These are phyloP conservation scores for Gryllus bimaculatus DNA, from an alignment of 1,140 invertebrate genomes.

Conservation along the genomic window DNA sequence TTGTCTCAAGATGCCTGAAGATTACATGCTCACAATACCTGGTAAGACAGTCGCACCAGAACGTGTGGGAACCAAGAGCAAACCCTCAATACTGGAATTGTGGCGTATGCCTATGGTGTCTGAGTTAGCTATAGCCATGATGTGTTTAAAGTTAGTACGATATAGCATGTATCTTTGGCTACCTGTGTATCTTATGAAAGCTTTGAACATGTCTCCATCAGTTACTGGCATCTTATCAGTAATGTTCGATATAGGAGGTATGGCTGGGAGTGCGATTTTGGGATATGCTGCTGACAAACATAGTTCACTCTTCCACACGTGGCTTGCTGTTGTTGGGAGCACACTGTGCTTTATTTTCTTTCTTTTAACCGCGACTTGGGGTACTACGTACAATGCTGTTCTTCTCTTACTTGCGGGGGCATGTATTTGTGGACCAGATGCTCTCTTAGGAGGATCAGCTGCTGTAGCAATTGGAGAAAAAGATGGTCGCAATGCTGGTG, in stretches of 20 bases:
- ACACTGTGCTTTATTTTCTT: slow-evolving; percentile 36
- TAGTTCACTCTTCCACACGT: slow-evolving; percentile 35
- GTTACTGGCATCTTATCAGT: slow-evolving; percentile 42
- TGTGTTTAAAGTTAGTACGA: slow-evolving; percentile 43
- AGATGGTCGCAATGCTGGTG: slow-evolving; percentile 37
- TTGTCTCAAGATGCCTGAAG: slow-evolving; percentile 33
- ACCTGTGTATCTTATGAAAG: slow-evolving; percentile 40
- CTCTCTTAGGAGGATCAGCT: slow-evolving; percentile 40
- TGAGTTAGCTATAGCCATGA: slow-evolving; percentile 40
- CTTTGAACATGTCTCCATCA: slow-evolving; percentile 37
- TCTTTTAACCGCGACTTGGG: slow-evolving; percentile 36
- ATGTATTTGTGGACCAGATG: slow-evolving; percentile 43
- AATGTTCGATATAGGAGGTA: slow-evolving; percentile 43
- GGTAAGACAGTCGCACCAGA: slow-evolving; percentile 29
- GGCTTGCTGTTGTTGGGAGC: slow-evolving; percentile 33
- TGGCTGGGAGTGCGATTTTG: slow-evolving; percentile 37
- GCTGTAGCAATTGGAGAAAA: slow-evolving; percentile 40
- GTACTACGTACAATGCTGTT: slow-evolving; percentile 34
- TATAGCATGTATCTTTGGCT: slow-evolving; percentile 48
- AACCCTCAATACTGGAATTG: slow-evolving; percentile 22
- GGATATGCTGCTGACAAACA: slow-evolving; percentile 36
- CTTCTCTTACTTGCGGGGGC: slow-evolving; percentile 41
- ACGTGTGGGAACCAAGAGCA: slow-evolving; percentile 11
- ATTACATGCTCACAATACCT: slow-evolving; percentile 33
- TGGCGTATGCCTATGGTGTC: slow-evolving; percentile 35